These are phyloP conservation scores for Sycobia sp. DNA, from an alignment of 1,140 invertebrate genomes.

Conservation along the genomic window DNA sequence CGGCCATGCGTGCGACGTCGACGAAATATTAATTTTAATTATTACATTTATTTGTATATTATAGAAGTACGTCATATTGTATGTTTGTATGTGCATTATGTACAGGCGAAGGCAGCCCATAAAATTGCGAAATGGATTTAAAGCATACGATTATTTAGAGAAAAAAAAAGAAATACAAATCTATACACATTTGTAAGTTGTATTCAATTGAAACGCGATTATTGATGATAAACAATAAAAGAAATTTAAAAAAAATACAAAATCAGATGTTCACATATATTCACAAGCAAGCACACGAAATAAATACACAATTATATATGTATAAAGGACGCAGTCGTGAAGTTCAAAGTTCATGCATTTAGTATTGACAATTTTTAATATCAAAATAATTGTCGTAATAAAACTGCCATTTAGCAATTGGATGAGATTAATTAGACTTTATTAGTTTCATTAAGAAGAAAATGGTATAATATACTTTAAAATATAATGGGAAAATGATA, in stretches of 20 bases:
- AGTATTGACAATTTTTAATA: constrained; percentile 23
- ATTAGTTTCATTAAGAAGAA: background rate
- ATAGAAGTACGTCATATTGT: constrained; percentile 33
- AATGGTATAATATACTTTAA: background rate
- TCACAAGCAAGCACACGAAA: background rate
- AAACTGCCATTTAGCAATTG: constrained; percentile 3
- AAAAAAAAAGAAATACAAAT: constrained; percentile 18
- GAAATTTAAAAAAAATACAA: constrained; percentile 13
- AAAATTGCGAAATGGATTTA: constrained; percentile 25
- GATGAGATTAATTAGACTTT: constrained; percentile 5
- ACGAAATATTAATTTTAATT: constrained; percentile 33
- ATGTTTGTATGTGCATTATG: constrained; percentile 42
- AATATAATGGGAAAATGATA: constrained; percentile 27
- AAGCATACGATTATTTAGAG: constrained; percentile 10
- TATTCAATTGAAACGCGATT: constrained; percentile 34
- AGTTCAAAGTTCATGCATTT: background rate
- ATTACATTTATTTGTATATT: constrained; percentile 42
- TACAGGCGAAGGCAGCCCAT: constrained; percentile 42
- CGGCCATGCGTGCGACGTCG: constrained; percentile 19
- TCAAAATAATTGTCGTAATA: constrained; percentile 17
- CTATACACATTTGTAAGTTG: constrained; percentile 34
- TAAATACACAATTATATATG: background rate
- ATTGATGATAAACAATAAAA: constrained; percentile 33
- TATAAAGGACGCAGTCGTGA: constrained; percentile 1
- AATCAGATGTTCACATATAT: constrained; percentile 4